Base-by-base conservation (phyloP, 2,888 invertebrate species). In the Calameuta filiformis region DNA sequence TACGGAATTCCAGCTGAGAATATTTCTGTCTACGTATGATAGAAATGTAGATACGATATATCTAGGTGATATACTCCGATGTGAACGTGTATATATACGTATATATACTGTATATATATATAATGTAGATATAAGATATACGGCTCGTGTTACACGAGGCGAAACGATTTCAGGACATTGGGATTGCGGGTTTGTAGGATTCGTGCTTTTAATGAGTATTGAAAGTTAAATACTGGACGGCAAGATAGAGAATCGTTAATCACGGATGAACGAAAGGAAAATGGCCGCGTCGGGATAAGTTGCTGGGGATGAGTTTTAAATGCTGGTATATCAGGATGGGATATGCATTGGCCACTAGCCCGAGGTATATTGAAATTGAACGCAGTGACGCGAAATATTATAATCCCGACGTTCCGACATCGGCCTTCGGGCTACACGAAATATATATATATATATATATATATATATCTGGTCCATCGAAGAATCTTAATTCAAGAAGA, bases 371-470 rank as follows among this genome's bases (percentile, higher is more conserved):
- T 89, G 89, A 89, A 89, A 89, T 89, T 89, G 89, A 84, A 89
- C 83, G 85, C 90, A 90, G 89, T 84, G 86, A 88, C 82, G 89
- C 89, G 89, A 88, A 89, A 89, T 90, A 90, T 90, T 90, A 90
- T 90, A 89, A 90, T 89, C 88, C 84, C 81, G 79, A 83, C 83
- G 56, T 79, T 80, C 78, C 82, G 81, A 81, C 80, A 78, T 40
- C 75, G 78, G 78, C 81, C 79, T 56, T 73, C 81, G 79, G 78
- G 37, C 71, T 71, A 12, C 15, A 15, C 11, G 71, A 12, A 3
- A 15, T 69, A 33, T 0, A 4, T 69, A 69, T 23, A 6, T 40
- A 40, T 15, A 6, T 40, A 40, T 23, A 15, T 30, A 33, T 15
- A 4, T 30, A 12, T 23, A 56, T 23, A 56, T 56, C 0, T 56